Conservation (phyloP, 2,888 invertebrate genomes). For the Timandra comae region DNA sequence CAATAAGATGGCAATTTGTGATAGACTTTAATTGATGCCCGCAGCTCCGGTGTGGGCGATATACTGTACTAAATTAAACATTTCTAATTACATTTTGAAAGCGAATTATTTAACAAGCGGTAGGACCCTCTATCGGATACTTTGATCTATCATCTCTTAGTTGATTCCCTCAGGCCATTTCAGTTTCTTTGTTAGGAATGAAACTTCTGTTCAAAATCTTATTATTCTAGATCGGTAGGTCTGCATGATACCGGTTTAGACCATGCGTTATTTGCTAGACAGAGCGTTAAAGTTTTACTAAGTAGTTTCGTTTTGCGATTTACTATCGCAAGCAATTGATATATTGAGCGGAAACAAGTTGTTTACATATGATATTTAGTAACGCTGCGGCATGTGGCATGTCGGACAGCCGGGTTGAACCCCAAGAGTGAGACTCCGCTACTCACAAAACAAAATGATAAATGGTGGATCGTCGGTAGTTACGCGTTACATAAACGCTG, state of each 20-base stretch:
- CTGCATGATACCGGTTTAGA: too few relatives aligned
- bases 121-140: too few relatives aligned
- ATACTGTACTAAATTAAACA: conserved; percentile 4
- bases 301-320: conserved; percentile 7
- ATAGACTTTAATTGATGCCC: conserved; percentile 41
- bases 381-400: conserved; percentile 45
- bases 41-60: conserved; percentile 14
- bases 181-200: too few relatives aligned
- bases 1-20: conserved; percentile 49
- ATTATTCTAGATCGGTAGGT: too few relatives aligned
- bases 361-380: conserved; percentile 57
- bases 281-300: too few relatives aligned
- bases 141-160: too few relatives aligned
- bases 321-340: conserved; percentile 24
- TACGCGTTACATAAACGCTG: conserved; percentile 70
- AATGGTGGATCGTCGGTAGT: conserved; percentile 71
- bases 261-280: too few relatives aligned
- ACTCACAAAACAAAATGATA: conserved; percentile 73
- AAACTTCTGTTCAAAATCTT: too few relatives aligned
- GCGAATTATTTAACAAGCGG: too few relatives aligned
- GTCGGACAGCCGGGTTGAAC: conserved; percentile 56
- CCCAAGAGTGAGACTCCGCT: conserved; percentile 59
- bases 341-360: conserved; percentile 41
- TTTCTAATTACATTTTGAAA: conserved; percentile 18
- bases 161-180: too few relatives aligned